These are phyloP conservation scores for Cryptus viduatorius DNA, from an alignment of 2,888 invertebrate genomes.

Conservation along the genomic window DNA sequence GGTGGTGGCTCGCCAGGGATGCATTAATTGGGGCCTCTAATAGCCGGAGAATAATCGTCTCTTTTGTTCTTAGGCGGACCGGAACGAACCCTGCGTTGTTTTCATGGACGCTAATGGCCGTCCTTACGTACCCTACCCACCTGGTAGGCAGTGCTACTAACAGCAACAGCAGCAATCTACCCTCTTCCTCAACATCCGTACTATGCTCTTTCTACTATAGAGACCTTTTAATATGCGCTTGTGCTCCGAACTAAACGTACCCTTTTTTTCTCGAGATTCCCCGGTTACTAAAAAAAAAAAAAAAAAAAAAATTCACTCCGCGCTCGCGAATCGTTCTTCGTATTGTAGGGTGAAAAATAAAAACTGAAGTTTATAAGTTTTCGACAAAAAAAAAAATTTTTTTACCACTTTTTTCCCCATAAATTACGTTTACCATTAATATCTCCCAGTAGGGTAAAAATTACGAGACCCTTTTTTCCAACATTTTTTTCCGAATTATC, in stretches of 20 bases:
- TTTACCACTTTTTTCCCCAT: not conserved
- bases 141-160: conserved; percentile 67
- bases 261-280: not conserved
- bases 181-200: conserved; percentile 65
- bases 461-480: not conserved
- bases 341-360: not conserved
- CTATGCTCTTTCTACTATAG: not conserved
- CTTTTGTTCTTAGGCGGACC: conserved; percentile 55
- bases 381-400: not conserved
- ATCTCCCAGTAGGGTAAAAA: not conserved
- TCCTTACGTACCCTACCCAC: conserved; percentile 67
- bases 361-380: not conserved
- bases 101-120: conserved; percentile 72
- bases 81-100: conserved; percentile 70
- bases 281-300: not conserved
- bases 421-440: not conserved
- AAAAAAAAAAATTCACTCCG: not conserved
- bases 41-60: conserved; percentile 64
- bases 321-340: not conserved
- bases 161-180: conserved; percentile 70
- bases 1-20: conserved; percentile 25
- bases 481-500: too few species aligned
- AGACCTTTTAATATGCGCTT: conserved; percentile 35
- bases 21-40: conserved; percentile 62
- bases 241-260: not conserved